Conservation (phyloP, 2,113 vertebrate species). For the Takifugu flavidus region DNA sequence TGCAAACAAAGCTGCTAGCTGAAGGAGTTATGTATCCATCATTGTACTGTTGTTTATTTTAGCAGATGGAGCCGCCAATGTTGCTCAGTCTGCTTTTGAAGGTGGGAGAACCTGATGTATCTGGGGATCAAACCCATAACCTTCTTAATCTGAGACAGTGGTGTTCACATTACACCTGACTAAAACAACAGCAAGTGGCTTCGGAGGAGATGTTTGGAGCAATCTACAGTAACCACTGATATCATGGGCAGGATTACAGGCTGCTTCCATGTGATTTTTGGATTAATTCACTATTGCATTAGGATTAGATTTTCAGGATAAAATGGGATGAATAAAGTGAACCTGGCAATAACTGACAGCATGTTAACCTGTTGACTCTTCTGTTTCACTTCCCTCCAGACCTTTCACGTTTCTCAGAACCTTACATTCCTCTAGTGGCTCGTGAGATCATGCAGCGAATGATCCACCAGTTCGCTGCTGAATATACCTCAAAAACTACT, state of each 20-base stretch:
- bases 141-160: too few species aligned
- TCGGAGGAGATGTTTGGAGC: background rate
- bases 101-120: too few species aligned
- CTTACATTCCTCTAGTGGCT: conserved; percentile 97
- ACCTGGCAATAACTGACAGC: background rate
- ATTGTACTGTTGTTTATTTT: conserved; percentile 11
- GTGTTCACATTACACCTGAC: too few species aligned
- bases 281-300: conserved; percentile 52
- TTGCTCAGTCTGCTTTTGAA: conserved; percentile 33
- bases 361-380: conserved; percentile 34
- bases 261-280: conserved; percentile 33
- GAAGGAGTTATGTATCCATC: too few species aligned
- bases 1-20: too few species aligned
- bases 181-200: background rate
- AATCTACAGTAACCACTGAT: conserved; percentile 24
- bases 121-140: too few species aligned
- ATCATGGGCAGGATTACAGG: conserved; percentile 44
- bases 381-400: conserved; percentile 70
- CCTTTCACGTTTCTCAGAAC: conserved; percentile 93
- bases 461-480: conserved; percentile 99
- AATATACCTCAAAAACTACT: conserved; percentile 99
- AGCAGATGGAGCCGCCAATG: conserved; percentile 18
- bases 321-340: conserved; percentile 37
- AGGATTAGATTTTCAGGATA: conserved; percentile 54
- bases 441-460: conserved; percentile 99